phyloP scores from a whole-genome alignment of 1,140 invertebrate species.

The Drosophila albomicans region DNA sequence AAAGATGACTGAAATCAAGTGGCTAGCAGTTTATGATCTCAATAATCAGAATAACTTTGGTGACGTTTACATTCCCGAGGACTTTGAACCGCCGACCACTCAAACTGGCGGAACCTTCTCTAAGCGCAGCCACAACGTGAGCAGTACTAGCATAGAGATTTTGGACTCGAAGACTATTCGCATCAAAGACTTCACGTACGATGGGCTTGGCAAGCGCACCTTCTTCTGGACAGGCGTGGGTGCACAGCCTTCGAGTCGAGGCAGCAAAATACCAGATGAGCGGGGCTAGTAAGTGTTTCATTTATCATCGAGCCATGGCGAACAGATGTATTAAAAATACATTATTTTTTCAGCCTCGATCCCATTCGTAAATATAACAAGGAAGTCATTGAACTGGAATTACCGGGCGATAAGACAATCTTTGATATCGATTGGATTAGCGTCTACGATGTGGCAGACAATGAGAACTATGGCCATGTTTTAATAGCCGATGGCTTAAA shows the following conservation, averaged over 20 bases:
- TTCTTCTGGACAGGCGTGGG: constrained; percentile 96
- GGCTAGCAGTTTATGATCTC: constrained; percentile 96
- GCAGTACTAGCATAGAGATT: constrained; percentile 90
- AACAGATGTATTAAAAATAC: not conserved
- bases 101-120: constrained; percentile 90
- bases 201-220: constrained; percentile 90
- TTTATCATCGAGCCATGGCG: not conserved
- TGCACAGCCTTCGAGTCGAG: constrained; percentile 92
- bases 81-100: constrained; percentile 93
- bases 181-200: constrained; percentile 91
- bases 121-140: constrained; percentile 88
- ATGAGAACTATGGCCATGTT: constrained; percentile 91
- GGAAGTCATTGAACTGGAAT: constrained; percentile 90
- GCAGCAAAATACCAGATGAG: constrained; percentile 94
- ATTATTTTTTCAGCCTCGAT: constrained; percentile 87
- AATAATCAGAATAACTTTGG: constrained; percentile 94
- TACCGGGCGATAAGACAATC: constrained; percentile 93
- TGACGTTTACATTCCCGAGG: constrained; percentile 95
- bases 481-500: constrained; percentile 93
- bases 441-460: constrained; percentile 90
- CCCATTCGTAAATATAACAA: constrained; percentile 89
- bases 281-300: constrained; percentile 93
- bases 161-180: constrained; percentile 93
- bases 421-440: constrained; percentile 95
- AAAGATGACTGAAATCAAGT: constrained; percentile 94